These are phyloP conservation scores for Pseudorhiza aurosa DNA, from an alignment of 30 jellyfish, hydroid and myxozoan species.

Conservation along the genomic window DNA sequence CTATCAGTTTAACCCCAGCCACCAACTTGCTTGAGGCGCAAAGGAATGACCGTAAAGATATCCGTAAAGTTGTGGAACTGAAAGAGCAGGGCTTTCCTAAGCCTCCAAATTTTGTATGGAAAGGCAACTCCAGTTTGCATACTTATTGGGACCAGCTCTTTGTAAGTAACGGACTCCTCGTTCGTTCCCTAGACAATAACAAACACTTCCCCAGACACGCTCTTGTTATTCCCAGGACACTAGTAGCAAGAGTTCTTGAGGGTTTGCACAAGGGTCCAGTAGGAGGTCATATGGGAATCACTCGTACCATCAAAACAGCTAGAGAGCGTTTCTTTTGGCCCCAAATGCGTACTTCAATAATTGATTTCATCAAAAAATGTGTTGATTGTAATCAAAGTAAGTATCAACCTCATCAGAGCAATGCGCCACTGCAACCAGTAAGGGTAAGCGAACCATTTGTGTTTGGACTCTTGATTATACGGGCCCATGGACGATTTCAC, in stretches of 20 bases:
- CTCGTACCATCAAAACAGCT: conserved; percentile 45
- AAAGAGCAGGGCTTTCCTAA: conserved; percentile 17
- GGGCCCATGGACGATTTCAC: conserved; percentile 69
- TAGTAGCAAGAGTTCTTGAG: conserved; percentile 34
- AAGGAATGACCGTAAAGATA: conserved; percentile 21
- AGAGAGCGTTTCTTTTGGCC: conserved; percentile 61
- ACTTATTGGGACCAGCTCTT: conserved; percentile 43
- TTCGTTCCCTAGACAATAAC: conserved; percentile 4
- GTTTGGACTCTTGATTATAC: conserved; percentile 16
- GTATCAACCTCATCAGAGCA: conserved; percentile 16
- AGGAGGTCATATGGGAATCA: conserved; percentile 54
- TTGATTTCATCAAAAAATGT: conserved; percentile 15
- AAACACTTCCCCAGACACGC: conserved; percentile 19
- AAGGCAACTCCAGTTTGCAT: conserved; percentile 20
- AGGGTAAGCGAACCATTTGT: conserved; percentile 52
- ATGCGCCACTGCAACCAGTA: conserved; percentile 20
- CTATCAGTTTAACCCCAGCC: not conserved
- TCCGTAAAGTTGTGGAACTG: not conserved
- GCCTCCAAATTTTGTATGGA: conserved; percentile 42
- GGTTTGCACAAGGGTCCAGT: conserved; percentile 54
- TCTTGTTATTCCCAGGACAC: conserved; percentile 23
- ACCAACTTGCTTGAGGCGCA: conserved; percentile 19
- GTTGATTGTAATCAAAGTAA: conserved; percentile 50
- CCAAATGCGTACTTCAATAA: conserved; percentile 40
- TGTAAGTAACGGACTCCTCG: conserved; percentile 22